phyloP scores from a whole-genome alignment of 2,888 invertebrate species.

The Iphiclides podalirius region DNA sequence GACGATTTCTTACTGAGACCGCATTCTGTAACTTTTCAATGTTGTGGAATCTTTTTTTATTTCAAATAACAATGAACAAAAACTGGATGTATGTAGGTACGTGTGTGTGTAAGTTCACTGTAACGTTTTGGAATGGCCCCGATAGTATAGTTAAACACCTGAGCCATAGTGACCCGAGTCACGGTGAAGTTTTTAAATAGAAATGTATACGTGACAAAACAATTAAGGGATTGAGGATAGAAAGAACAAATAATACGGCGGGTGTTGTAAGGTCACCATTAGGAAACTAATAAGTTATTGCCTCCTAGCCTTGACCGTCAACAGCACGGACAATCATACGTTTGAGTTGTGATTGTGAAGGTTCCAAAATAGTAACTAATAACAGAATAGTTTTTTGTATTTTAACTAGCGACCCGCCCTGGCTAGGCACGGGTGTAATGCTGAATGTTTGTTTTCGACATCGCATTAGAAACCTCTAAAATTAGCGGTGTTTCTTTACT shows the following conservation, averaged over 20 bases:
- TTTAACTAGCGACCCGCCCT: too few species aligned
- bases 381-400: too few species aligned
- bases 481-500: too few species aligned
- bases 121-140: conserved; percentile 3
- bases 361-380: too few species aligned
- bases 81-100: not conserved
- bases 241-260: not conserved
- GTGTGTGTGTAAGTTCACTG: too few species aligned
- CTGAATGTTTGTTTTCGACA: too few species aligned
- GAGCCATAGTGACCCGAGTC: not conserved
- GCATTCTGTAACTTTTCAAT: not conserved
- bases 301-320: conserved; percentile 18
- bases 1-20: not conserved
- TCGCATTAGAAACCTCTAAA: too few species aligned
- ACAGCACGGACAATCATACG: not conserved
- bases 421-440: too few species aligned
- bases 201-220: conserved; percentile 17
- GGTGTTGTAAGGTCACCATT: conserved; percentile 11
- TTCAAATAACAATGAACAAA: not conserved
- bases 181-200: conserved; percentile 10
- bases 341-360: too few species aligned
- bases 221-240: conserved; percentile 21
- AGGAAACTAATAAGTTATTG: not conserved
- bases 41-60: not conserved
- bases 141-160: not conserved